Conservation (phyloP, 2,888 invertebrate species). For the Rhingia campestris region DNA sequence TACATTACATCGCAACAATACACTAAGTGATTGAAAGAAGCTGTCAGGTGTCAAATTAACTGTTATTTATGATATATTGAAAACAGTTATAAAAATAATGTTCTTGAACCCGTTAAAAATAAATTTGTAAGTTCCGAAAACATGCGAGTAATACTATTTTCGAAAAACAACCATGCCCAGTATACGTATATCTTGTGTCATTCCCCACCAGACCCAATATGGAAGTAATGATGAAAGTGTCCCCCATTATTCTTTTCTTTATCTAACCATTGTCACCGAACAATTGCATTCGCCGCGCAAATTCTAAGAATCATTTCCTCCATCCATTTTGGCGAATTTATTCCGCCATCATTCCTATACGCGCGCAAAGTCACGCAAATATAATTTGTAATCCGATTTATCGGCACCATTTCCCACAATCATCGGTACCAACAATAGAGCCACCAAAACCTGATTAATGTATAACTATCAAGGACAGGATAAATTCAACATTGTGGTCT, state of each 20-base stretch:
- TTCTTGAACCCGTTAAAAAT: no score
- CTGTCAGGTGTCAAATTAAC: no score
- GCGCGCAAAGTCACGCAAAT: conserved; percentile 35
- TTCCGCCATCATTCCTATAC: neutral
- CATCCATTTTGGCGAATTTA: neutral
- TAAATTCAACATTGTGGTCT: conserved; percentile 11
- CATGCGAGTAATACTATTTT: no score
- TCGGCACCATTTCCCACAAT: conserved; percentile 33
- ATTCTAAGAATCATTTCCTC: conserved; percentile 2
- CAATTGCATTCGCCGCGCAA: neutral
- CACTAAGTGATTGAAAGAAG: no score
- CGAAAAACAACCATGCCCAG: no score
- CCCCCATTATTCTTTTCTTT: neutral
- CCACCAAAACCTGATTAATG: conserved; percentile 19
- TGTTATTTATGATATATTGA: no score
- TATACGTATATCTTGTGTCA: no score
- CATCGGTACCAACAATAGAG: conserved; percentile 10
- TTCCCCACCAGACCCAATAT: no score
- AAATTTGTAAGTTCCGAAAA: no score
- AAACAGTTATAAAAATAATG: no score
- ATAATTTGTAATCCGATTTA: conserved; percentile 52
- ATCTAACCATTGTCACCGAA: neutral
- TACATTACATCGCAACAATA: no score
- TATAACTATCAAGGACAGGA: conserved; percentile 12
- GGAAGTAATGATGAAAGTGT: no score